These are phyloP conservation scores for Taxidea taxus DNA, from an alignment of 2,113 vertebrate genomes.

Conservation along the genomic window DNA sequence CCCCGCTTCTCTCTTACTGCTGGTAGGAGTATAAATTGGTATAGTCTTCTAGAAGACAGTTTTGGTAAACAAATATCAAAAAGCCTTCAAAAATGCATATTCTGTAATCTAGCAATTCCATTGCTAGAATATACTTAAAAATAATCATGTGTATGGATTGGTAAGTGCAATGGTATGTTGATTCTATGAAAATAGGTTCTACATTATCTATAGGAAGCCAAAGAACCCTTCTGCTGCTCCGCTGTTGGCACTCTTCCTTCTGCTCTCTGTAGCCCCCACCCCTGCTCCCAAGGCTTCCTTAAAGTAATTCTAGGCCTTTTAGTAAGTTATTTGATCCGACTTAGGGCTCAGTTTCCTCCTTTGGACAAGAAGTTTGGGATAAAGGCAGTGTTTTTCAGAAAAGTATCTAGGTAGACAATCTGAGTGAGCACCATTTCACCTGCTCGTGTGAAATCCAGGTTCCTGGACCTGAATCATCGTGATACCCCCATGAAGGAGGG, in stretches of 20 bases:
- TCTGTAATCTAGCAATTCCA: neutral
- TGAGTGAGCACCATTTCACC: neutral
- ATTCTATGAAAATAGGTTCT: neutral
- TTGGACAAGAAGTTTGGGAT: neutral
- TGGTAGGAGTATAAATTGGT: neutral
- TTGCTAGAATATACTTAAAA: neutral
- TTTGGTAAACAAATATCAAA: neutral
- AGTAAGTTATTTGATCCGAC: neutral
- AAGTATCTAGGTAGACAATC: neutral
- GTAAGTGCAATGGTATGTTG: neutral
- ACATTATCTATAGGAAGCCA: neutral
- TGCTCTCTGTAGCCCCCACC: neutral
- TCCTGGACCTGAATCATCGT: neutral
- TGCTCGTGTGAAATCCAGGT: neutral
- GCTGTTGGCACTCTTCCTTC: neutral
- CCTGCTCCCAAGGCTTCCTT: neutral
- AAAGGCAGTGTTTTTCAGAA: neutral
- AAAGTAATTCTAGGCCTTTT: neutral
- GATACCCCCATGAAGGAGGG: neutral
- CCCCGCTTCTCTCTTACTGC: neutral
- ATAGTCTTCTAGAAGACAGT: neutral
- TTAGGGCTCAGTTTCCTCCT: neutral
- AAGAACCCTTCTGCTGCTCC: neutral
- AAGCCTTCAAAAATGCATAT: neutral
- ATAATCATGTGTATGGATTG: neutral